phyloP scores from a whole-genome alignment of 2,113 vertebrate species.

The Syrmaticus mikado region DNA sequence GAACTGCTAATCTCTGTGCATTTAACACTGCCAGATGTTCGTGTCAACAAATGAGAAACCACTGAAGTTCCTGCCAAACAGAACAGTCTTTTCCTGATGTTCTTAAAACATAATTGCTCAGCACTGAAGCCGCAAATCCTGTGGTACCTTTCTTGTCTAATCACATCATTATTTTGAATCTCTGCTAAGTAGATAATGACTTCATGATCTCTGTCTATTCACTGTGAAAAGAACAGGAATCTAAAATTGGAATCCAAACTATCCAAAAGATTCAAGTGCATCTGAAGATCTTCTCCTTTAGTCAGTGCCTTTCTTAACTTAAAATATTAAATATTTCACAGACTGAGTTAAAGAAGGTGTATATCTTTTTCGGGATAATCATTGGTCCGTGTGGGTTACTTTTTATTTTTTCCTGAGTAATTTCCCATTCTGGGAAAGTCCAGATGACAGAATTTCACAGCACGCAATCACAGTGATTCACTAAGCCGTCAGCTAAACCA shows the following conservation, averaged over 20 bases:
- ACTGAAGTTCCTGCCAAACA: not conserved
- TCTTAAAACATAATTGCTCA: not conserved
- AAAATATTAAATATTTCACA: not conserved
- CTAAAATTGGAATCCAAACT: not conserved
- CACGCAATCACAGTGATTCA: not conserved
- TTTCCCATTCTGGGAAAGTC: not conserved
- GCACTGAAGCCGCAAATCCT: not conserved
- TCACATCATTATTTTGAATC: not conserved
- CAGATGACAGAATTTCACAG: not conserved
- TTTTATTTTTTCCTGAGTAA: not conserved
- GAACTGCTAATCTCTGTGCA: not conserved
- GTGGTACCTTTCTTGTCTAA: not conserved
- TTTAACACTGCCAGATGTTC: not conserved
- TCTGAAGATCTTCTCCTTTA: not conserved
- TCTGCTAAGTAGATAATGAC: not conserved
- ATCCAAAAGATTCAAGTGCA: not conserved
- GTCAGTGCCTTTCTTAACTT: not conserved
- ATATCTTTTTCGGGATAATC: not conserved
- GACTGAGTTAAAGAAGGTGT: not conserved
- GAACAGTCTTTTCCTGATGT: not conserved
- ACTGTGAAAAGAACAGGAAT: not conserved
- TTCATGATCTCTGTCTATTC: not conserved
- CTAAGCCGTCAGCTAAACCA: not conserved
- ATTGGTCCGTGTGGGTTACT: not conserved
- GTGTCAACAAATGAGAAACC: not conserved